Evolutionary conservation across 2,113 vertebrate genomes (phyloP), one percentile per base, ranked within the genome.

Genomic region (Arenaria interpres): DNA sequence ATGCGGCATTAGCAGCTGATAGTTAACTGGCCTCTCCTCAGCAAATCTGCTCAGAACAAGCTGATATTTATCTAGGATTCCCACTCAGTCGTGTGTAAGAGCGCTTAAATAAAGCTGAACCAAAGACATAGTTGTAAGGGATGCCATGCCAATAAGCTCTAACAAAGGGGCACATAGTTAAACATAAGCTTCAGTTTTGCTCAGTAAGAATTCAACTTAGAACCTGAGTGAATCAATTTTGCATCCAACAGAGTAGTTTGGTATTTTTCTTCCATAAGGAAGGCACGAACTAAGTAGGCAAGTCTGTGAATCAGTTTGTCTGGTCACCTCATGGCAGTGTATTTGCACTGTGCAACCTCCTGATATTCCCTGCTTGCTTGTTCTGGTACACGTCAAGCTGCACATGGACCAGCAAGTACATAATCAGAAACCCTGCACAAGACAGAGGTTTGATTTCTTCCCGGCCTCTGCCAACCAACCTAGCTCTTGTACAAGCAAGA

Each of bases 1-100:
- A 43, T 9, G 27, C 53, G 43, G 66, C 79, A 68, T 67, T 85
- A 86, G 76, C 88, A 96, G 73, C 86, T 90, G 90, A 60, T 9
- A 37, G 79, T 46, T 60, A 77, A 71, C 76, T 78, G 90, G 72
- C 64, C 69, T 85, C 54, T 79, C 53, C 64, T 71, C 46, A 59
- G 83, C 80, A 82, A 72, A 88, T 85, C 62, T 94, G 87, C 66
- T 75, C 89, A 75, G 80, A 81, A 93, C 92, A 95, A 94, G 88
- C 94, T 66, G 88, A 66, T 94, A 66, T 46, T 93, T 95, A 92
- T 92, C 76, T 63, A 63, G 51, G 85, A 92, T 90, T 95, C 76
- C 53, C 76, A 60, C 69, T 92, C 92, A 56, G 88, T n/a, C 4
- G 0, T 71, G 35, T 68, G 23, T 64, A 57, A 25, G 51, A 54